Evolutionary conservation across 2,888 invertebrate species (phyloP), one percentile per base, ranked within the genome.

Genomic region (Cosmia pyralina): DNA sequence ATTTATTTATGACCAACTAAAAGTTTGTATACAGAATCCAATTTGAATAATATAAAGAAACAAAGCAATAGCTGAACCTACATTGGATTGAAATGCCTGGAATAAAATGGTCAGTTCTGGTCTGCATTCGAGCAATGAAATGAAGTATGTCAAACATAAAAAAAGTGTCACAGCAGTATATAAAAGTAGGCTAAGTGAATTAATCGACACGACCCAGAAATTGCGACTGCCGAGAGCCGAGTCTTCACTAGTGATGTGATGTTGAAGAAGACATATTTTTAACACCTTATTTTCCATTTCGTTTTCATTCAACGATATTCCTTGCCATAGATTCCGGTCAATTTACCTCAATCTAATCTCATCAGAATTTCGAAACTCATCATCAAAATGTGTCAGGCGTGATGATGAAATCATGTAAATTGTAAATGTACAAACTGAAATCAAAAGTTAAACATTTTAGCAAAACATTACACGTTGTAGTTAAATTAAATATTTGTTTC

Each of bases 141-240:
- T 91, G 90, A 93, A 93, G 93, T 92, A 91, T 93, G 93, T 93
- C 94, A 94, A 94, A 94, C 90, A 92, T 92, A 92, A 92, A 93
- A n/a, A 92, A 93, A 93, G 92, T 94, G 93, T 93, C 93, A 94
- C 93, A 93, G 93, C 90, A 90, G 91, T 92, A 91, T 92, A 94
- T 92, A 93, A 94, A 95, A 94, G 94, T 95, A 93, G 95, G 95
- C 92, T 95, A 95, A 95, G 93, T 94, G 92, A 93, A 94, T 94
- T 93, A 94, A 93, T 94, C 93, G 92, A 93, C 89, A 90, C 93
- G 95, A 94, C 96, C 95, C 94, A 96, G 95, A 95, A 95, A 95
- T 90, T 90, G 91, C 75, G 79, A 81, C 75, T 82, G 75, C 77
- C 75, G 85, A 89, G 88, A 90, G 83, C 81, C 77, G 83, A 86